Evolutionary conservation across 2,113 vertebrate species (phyloP).

Genomic region (Cochlearius cochlearius): DNA sequence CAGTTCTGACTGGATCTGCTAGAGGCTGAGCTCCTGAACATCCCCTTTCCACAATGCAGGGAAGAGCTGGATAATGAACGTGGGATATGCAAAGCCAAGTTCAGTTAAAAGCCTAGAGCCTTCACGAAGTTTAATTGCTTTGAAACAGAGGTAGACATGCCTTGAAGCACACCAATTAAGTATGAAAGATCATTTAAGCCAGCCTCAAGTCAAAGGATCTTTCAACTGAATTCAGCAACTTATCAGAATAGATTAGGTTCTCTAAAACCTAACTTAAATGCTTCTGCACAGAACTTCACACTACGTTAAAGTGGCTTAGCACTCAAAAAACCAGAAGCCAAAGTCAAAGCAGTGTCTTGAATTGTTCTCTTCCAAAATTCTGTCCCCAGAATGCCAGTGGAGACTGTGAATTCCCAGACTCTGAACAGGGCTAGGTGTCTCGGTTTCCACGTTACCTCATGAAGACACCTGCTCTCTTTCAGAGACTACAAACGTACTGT

Average conservation of each 20-base stretch:
- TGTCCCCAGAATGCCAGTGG: fast-evolving
- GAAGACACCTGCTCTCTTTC: background rate
- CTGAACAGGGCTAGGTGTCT: background rate
- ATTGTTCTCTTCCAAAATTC: background rate
- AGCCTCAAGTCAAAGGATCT: background rate
- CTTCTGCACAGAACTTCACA: background rate
- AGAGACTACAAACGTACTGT: background rate
- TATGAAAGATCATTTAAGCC: background rate
- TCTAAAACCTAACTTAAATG: background rate
- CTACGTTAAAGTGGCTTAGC: background rate
- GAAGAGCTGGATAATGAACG: background rate
- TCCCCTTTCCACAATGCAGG: background rate
- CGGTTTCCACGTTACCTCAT: background rate
- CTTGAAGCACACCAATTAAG: background rate
- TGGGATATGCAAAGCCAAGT: background rate
- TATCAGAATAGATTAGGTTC: background rate
- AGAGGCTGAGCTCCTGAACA: background rate
- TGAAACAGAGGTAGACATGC: background rate
- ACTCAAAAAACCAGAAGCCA: background rate
- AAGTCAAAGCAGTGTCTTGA: background rate
- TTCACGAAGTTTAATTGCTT: background rate
- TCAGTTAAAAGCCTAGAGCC: background rate
- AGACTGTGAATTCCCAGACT: background rate
- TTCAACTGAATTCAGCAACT: background rate
- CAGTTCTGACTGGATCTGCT: background rate